Evolutionary conservation across 1,140 invertebrate genomes (phyloP), one percentile per base, ranked within the genome.

Genomic region (Conus betulinus): DNA sequence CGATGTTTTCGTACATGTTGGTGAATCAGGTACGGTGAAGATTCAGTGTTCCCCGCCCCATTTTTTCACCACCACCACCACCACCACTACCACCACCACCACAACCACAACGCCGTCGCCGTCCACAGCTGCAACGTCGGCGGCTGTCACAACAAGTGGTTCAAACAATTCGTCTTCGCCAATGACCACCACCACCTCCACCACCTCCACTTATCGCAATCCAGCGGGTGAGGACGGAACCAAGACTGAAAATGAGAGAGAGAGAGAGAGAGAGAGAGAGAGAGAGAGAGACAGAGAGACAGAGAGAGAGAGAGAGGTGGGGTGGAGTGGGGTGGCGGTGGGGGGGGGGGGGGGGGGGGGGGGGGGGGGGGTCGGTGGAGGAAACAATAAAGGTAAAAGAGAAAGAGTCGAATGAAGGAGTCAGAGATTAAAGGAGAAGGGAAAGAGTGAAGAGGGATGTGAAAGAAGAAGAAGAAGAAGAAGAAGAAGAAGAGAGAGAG

Each of bases 231-330:
- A 74, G 67, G 23, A 20, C 13, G 67, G 23, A 25, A 74, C 13
- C 7, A 20, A 74, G 67, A 74, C 13, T 17, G 67, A 74, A 25
- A 74, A 20, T 17, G 67, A 74, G 67, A 74, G n/a, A 74, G n/a
- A 25, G n/a, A 74, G 67, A 74, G n/a, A 23, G 67, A 74, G 57
- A 74, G 67, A 74, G n/a, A 74, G 67, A 74, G n/a, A 74, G n/a
- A 23, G n/a, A 74, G 20, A 74, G n/a, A 25, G n/a, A 74, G 67
- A 74, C 1, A 25, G 23, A 74, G 17, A 23, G 67, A 25, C 1
- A 25, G 67, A 25, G 67, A 20, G 67, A 74, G n/a, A 7, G n/a
- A 71, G 67, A 20, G n/a, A n/a, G 67, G 20, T 7, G 20, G 67
- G 20, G 67, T 5, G 67, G 67, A 20, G 20, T 10, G 20, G n/a